phyloP scores from a whole-genome alignment of 2,888 invertebrate species.

The Acronicta aceris region DNA sequence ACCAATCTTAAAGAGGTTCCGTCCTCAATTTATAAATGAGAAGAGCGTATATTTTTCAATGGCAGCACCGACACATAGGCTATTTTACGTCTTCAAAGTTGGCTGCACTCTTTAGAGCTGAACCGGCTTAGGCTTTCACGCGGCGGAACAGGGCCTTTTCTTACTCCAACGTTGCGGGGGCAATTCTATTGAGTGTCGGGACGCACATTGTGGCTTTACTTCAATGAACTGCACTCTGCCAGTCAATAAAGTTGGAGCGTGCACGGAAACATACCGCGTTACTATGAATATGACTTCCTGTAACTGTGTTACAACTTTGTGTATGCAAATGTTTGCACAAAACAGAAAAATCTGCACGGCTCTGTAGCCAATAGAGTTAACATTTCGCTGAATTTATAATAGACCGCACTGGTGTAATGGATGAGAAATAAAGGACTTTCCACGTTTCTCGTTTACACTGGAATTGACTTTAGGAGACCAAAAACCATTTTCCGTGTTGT shows the following conservation, averaged over 20 bases:
- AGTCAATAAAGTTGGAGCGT: slow-evolving; percentile 62
- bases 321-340: not conserved
- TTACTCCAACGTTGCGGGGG: slow-evolving; percentile 65
- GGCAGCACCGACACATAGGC: slow-evolving; percentile 61
- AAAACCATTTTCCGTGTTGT: slow-evolving; percentile 58
- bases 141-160: slow-evolving; percentile 74
- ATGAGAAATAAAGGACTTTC: slow-evolving; percentile 37
- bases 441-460: slow-evolving; percentile 46
- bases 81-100: slow-evolving; percentile 63
- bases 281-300: slow-evolving; percentile 35
- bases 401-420: slow-evolving; percentile 33
- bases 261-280: slow-evolving; percentile 32
- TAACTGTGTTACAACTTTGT: slow-evolving; percentile 37
- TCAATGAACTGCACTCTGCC: slow-evolving; percentile 65
- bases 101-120: slow-evolving; percentile 66
- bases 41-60: slow-evolving; percentile 71
- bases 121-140: slow-evolving; percentile 77
- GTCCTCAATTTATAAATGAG: slow-evolving; percentile 58
- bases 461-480: slow-evolving; percentile 52
- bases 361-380: slow-evolving; percentile 7
- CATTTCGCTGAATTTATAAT: slow-evolving; percentile 18
- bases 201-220: slow-evolving; percentile 66
- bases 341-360: slow-evolving; percentile 8
- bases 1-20: slow-evolving; percentile 45
- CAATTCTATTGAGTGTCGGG: slow-evolving; percentile 73